phyloP scores from a whole-genome alignment of 2,113 vertebrate species.

The Lampris megalopsis region DNA sequence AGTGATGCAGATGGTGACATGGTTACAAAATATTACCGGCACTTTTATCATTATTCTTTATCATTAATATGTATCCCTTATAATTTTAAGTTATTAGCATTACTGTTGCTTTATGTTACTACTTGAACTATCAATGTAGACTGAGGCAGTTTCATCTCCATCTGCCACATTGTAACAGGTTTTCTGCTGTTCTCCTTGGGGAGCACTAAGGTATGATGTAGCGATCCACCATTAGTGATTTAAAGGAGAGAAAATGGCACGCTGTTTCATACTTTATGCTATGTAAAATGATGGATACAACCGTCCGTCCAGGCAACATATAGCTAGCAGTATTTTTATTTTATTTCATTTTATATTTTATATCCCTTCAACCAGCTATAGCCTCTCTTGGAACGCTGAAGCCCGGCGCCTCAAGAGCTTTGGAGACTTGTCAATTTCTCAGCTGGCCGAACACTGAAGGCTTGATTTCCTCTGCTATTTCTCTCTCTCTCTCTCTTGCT shows the following conservation, averaged over 20 bases:
- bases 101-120: too few species aligned
- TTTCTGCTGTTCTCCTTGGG: neutral
- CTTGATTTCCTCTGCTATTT: slow-evolving; percentile 65
- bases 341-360: slow-evolving; percentile 12
- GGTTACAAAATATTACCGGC: neutral
- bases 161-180: neutral
- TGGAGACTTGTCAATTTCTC: slow-evolving; percentile 75
- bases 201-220: neutral
- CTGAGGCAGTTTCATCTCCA: too few species aligned
- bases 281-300: neutral
- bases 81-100: too few species aligned
- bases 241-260: neutral
- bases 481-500: neutral
- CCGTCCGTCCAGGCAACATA: slow-evolving; percentile 2
- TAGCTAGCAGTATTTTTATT: neutral
- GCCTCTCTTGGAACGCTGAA: slow-evolving; percentile 43
- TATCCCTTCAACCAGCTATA: slow-evolving; percentile 36
- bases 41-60: too few species aligned
- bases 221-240: neutral
- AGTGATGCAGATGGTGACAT: neutral
- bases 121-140: too few species aligned
- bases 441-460: slow-evolving; percentile 68
- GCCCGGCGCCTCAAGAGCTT: slow-evolving; percentile 40
- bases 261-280: slow-evolving; percentile 12
- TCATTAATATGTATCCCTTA: too few species aligned